Evolutionary conservation across 1,140 invertebrate genomes (phyloP), one percentile per base, ranked within the genome.

Genomic region (Eueides isabella): DNA sequence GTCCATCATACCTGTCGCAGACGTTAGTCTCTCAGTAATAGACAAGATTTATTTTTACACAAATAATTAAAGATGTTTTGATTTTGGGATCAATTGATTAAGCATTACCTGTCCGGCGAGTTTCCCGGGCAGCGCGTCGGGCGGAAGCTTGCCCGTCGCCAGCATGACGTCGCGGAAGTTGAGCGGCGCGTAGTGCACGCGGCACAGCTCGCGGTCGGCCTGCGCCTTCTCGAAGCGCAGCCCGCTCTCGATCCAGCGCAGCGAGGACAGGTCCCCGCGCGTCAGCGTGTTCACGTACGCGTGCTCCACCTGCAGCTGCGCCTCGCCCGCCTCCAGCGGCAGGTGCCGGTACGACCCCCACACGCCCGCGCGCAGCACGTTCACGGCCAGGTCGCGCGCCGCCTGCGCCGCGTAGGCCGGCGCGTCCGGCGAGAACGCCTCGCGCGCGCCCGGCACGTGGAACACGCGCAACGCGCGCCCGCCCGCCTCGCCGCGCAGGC

Each of bases 81-180:
- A n/a, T n/a, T n/a, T n/a, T n/a, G n/a, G n/a, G n/a, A n/a, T n/a
- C n/a, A n/a, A n/a, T n/a, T n/a, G n/a, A n/a, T n/a, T n/a, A n/a
- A 6, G 4, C 33, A 33, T 35, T 26, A 92, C 90, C 84, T 93
- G 86, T 72, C 95, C 95, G n/a, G 96, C 96, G 48, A 97, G 91
- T 85, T 97, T 95, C 77, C 97, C 97, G 48, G 98, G 98, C 48
- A 99, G 94, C 41, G 98, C 98, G 94, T 99, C 98, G 28, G 98
- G 98, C 31, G 98, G 97, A 38, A 99, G 94, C 93, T 99, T 99
- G 75, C 98, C 98, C 29, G 97, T 98, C 2, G 98, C 98, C 77
- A 99, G 94, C 98, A 99, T 99, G 44, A 99, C 96, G 89, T 99
- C 98, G 72, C 98, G 95, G 96, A 99, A 99, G 92, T 99, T 99